These are phyloP conservation scores for Menidia beryllina DNA, from an alignment of 2,113 vertebrate genomes.

Conservation along the genomic window DNA sequence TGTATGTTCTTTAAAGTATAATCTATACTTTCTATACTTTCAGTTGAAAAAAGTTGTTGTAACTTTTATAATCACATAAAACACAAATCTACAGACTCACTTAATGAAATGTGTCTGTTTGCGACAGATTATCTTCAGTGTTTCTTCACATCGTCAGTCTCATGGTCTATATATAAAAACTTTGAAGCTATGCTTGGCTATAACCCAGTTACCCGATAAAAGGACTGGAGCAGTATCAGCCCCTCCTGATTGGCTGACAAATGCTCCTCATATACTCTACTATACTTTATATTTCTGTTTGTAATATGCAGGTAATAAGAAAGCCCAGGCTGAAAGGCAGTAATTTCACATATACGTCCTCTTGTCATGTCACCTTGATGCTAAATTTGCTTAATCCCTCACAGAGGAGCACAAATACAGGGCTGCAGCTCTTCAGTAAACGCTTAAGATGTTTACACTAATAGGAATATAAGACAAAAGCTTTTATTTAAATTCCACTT, in stretches of 20 bases:
- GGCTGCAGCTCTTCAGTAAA: not conserved
- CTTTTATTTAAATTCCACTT: not conserved
- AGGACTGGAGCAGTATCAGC: not conserved
- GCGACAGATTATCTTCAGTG: not conserved
- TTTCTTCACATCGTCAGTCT: not conserved
- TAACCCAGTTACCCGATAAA: constrained; percentile 1
- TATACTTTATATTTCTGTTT: not conserved
- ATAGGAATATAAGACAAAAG: not conserved
- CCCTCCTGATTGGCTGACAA: not conserved
- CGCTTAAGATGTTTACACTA: not conserved
- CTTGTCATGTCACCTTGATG: not conserved
- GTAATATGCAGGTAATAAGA: not conserved
- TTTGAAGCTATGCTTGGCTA: not conserved
- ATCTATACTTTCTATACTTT: too few species aligned
- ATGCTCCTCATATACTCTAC: not conserved
- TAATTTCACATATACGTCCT: not conserved
- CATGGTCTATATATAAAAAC: not conserved
- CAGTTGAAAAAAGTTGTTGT: not conserved
- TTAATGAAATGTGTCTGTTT: not conserved
- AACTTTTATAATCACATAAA: not conserved
- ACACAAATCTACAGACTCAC: not conserved
- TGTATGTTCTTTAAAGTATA: too few species aligned
- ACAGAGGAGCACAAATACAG: not conserved
- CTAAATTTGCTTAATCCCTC: not conserved
- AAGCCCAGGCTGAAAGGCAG: not conserved